Evolutionary conservation across 2,888 invertebrate genomes (phyloP).

Genomic region (Sarcophaga caerulescens): DNA sequence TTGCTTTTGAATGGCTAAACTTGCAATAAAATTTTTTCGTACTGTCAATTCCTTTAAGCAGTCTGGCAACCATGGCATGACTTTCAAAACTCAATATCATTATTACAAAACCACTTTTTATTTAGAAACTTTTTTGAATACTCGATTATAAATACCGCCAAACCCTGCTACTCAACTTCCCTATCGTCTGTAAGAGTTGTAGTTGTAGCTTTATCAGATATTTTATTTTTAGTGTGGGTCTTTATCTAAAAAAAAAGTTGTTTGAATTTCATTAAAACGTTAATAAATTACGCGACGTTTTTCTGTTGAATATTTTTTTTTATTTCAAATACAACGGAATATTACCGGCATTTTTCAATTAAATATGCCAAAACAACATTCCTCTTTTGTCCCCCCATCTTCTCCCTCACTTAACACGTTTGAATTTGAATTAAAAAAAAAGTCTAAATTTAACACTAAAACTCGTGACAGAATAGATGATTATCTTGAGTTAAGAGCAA

Average conservation of each 20-base stretch:
- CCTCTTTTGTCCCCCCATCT: not conserved
- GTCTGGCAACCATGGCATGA: not conserved
- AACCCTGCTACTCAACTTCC: not conserved
- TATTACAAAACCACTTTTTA: not conserved
- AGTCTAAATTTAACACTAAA: not conserved
- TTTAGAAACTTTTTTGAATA: not conserved
- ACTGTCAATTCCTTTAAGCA: no score
- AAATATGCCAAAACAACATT: not conserved
- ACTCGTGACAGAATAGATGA: not conserved
- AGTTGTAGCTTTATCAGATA: slow-evolving; percentile 1
- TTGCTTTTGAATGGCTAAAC: no score
- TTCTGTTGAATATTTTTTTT: not conserved
- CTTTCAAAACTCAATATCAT: not conserved
- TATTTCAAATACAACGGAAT: slow-evolving; percentile 36
- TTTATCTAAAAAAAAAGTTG: slow-evolving; percentile 8
- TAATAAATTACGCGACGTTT: slow-evolving; percentile 37
- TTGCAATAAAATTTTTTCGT: no score
- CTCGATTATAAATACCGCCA: not conserved
- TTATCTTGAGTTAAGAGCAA: not conserved
- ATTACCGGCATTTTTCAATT: slow-evolving; percentile 36
- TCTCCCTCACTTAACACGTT: not conserved
- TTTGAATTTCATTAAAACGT: slow-evolving; percentile 39
- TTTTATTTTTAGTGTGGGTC: slow-evolving; percentile 23
- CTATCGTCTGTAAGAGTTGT: not conserved
- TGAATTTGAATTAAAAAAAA: not conserved